Percentiles rank a stretch among this genome's conserved stretches.
These are phyloP conservation scores for Toxonevra muliebris DNA, from an alignment of 2,888 invertebrate genomes.

Conservation along the genomic window DNA sequence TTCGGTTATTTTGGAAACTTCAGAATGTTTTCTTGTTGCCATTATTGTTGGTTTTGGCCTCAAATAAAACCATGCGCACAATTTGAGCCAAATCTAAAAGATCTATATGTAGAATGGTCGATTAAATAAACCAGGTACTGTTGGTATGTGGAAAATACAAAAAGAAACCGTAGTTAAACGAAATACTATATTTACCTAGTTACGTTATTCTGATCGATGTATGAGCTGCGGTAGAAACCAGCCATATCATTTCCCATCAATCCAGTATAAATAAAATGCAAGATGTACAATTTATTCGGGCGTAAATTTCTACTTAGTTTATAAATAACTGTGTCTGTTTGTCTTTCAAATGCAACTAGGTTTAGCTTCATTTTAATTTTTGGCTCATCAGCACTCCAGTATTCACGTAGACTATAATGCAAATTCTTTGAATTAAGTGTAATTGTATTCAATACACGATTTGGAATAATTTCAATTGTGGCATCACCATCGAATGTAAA, in stretches of 20 bases:
- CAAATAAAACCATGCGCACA: too few relatives aligned
- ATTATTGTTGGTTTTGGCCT: too few relatives aligned
- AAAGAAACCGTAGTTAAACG: too few relatives aligned
- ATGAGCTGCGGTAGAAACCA: constrained; percentile 67
- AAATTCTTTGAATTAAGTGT: constrained; percentile 68
- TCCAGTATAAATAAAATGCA: constrained; percentile 66
- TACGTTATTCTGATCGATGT: constrained; percentile 59
- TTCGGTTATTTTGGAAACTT: too few relatives aligned
- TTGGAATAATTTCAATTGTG: constrained; percentile 66
- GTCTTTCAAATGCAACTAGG: constrained; percentile 40
- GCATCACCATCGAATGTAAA: constrained; percentile 62
- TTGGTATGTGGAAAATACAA: too few relatives aligned
- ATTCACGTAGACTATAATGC: constrained; percentile 42
- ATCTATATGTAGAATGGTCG: too few relatives aligned
- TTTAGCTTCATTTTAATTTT: constrained; percentile 46
- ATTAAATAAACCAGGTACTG: too few relatives aligned
- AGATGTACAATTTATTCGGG: constrained; percentile 60
- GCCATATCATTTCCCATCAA: constrained; percentile 67
- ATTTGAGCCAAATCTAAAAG: too few relatives aligned
- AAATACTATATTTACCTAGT: constrained; percentile 48
- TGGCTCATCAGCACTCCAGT: constrained; percentile 41
- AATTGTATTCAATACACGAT: constrained; percentile 61
- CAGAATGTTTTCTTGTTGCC: too few relatives aligned
- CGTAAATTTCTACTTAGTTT: constrained; percentile 57
- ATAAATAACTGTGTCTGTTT: constrained; percentile 65